These are phyloP conservation scores for Himalopsyche anomala DNA, from an alignment of 2,888 invertebrate species.

Conservation along the genomic window DNA sequence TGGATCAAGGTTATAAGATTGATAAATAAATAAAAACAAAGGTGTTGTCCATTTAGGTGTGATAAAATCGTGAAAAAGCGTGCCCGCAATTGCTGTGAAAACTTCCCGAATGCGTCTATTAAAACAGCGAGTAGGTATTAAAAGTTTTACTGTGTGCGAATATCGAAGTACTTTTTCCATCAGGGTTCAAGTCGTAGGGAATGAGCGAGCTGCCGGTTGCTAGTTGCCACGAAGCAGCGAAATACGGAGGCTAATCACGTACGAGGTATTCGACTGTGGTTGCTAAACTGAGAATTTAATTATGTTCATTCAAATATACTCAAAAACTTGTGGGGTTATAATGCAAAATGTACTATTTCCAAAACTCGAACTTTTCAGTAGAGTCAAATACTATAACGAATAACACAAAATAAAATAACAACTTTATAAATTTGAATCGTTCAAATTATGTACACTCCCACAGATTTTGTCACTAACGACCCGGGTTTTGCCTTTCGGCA, in stretches of 20 bases:
- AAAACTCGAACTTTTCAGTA: too few relatives aligned
- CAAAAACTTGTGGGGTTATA: too few relatives aligned
- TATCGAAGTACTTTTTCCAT: constrained; percentile 12
- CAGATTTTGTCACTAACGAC: too few relatives aligned
- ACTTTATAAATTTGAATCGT: too few relatives aligned
- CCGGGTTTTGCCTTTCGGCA: too few relatives aligned
- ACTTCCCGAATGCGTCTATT: constrained; percentile 18
- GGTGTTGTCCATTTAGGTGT: not conserved
- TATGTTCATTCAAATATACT: too few relatives aligned
- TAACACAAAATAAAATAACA: too few relatives aligned
- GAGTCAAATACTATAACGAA: too few relatives aligned
- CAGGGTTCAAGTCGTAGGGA: not conserved
- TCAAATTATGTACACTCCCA: too few relatives aligned
- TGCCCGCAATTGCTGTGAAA: not conserved
- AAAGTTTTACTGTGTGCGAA: constrained; percentile 16
- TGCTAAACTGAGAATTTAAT: not conserved
- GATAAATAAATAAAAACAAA: too few relatives aligned
- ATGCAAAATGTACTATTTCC: too few relatives aligned
- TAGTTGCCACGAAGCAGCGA: not conserved
- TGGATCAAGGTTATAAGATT: too few relatives aligned
- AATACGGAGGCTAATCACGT: constrained; percentile 54
- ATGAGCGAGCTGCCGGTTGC: not conserved
- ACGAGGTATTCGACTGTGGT: not conserved
- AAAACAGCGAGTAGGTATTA: constrained; percentile 1
- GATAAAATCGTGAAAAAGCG: not conserved